Conservation (phyloP, 2,888 invertebrate species). For the Pachydiplax longipennis region DNA sequence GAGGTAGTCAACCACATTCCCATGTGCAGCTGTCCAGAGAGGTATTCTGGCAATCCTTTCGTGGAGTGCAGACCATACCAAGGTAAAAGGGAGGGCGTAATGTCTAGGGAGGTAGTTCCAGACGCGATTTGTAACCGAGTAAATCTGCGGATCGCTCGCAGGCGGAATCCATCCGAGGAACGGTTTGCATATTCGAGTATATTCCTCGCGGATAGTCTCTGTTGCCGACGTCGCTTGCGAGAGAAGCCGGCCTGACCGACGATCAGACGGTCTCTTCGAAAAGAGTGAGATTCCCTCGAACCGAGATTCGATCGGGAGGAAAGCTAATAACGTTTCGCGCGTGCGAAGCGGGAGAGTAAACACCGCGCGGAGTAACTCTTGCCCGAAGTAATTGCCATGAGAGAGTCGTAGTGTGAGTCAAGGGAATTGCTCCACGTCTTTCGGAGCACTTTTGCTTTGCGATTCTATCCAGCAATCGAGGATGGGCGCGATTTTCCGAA, state of each 20-base stretch:
- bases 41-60: constrained; percentile 60
- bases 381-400: too few species aligned
- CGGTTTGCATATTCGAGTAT: too few species aligned
- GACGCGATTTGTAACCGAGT: neutral
- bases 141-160: neutral
- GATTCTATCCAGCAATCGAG: too few species aligned
- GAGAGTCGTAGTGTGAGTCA: too few species aligned
- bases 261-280: neutral
- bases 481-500: too few species aligned
- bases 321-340: too few species aligned
- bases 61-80: constrained; percentile 45
- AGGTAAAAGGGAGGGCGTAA: constrained; percentile 49
- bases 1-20: constrained; percentile 65
- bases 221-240: neutral
- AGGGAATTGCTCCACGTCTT: too few species aligned
- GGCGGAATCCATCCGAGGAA: too few species aligned
- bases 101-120: neutral
- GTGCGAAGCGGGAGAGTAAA: too few species aligned
- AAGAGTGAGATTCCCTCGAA: neutral
- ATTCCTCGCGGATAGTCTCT: neutral
- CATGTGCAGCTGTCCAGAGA: constrained; percentile 62
- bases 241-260: too few species aligned
- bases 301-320: neutral
- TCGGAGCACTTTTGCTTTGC: too few species aligned
- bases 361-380: too few species aligned